Evolutionary conservation across 2,113 vertebrate species (phyloP).

Genomic region (Antigone vipio): DNA sequence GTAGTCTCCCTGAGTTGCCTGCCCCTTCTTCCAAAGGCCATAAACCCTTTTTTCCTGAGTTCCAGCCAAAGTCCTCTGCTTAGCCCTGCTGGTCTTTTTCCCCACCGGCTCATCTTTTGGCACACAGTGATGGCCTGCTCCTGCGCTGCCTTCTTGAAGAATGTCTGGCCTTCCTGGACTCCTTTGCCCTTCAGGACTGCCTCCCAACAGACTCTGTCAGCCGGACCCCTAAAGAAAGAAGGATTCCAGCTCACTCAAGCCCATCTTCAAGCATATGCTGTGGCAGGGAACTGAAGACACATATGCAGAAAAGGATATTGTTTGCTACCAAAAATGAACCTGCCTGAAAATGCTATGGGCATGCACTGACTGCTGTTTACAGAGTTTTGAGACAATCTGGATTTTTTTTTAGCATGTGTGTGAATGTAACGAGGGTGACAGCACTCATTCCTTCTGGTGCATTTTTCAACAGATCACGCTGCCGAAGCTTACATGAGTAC

Average conservation of each 20-base stretch:
- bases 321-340: not conserved
- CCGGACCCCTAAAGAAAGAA: not conserved
- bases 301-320: not conserved
- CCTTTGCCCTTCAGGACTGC: not conserved
- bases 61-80: not conserved
- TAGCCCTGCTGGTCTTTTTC: not conserved
- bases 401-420: not conserved
- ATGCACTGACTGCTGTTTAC: not conserved
- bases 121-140: not conserved
- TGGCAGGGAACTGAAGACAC: not conserved
- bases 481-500: not conserved
- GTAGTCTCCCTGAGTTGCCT: not conserved
- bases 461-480: not conserved
- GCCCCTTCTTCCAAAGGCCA: not conserved
- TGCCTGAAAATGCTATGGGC: not conserved
- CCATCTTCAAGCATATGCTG: not conserved
- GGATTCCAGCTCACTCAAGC: not conserved
- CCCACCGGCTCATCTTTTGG: accelerated
- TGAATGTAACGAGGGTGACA: not conserved
- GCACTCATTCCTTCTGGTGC: not conserved
- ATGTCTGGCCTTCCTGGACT: not conserved
- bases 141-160: not conserved
- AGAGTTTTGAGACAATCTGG: not conserved
- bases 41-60: not conserved
- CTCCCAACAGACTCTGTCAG: not conserved